Evolutionary conservation across 2,888 invertebrate species (phyloP), one percentile per base, ranked within the genome.

Genomic region (Aleiodes leptofemur): DNA sequence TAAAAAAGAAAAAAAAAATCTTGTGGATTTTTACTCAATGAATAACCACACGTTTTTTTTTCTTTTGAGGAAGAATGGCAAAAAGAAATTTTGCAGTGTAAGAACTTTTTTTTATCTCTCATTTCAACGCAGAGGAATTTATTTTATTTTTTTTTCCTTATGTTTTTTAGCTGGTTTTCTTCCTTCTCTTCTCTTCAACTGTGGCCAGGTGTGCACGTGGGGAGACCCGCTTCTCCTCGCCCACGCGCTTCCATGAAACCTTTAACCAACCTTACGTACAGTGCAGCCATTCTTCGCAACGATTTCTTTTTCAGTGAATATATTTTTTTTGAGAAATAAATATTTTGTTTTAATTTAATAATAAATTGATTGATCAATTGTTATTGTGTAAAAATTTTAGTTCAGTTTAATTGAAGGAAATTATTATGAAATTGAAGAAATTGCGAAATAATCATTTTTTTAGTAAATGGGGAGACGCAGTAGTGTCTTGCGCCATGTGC

Each of bases 171-270:
- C 64, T 64, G 64, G 64, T 64, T 64, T 48, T 48, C 59, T 51
- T 70, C 43, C 55, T 57, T 23, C 38, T 61, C 48, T 50, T 55
- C 72, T 50, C 53, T 57, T 59, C 43, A 74, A 69, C 55, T 69
- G 55, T 74, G 76, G 77, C 79, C 81, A 81, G 81, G 81, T 81
- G 81, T 79, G 79, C 79, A 80, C 80, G 81, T 80, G 80, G 80
- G 79, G 81, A 82, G 81, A 81, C 77, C 79, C 78, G 80, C 78
- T 82, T 71, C 59, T 68, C 64, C 11, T 64, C 79, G 81, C 82
- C 80, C 80, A 81, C 81, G 82, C 80, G 76, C 43, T 64, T 64
- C 64, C 64, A 48, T 43, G 23, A 48, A 64, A 64, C 64, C 43
- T 64, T 64, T 64, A 64, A 64, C 64, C 64, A 64, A 64, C 43